Base-by-base conservation (phyloP, 1,140 invertebrate species). In the Drosophila obscura region DNA sequence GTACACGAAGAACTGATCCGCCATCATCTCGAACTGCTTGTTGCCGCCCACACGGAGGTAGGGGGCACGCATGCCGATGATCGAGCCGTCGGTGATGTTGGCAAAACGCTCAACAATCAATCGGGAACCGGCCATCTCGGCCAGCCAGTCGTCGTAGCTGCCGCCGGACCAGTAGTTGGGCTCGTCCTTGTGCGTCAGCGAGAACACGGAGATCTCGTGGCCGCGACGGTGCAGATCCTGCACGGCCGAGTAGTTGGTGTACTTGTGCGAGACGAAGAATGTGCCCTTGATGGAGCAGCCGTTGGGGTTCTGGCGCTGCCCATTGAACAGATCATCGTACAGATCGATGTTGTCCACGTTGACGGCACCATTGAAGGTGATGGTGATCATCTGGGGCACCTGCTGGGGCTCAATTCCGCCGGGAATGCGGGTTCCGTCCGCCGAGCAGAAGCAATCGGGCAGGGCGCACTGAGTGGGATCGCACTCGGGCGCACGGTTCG, bases 191-290 rank as follows among this genome's bases (percentile, higher is more conserved):
- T 97, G 96, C 0, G 97, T 99, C 28, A 99, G 93, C 4, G 97
- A 99, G 93, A 98, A 98, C 1, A 98, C 95, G 0, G 96, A 95
- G 77, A 99, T 98, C 93, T 99, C 98, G 90, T 99, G 97, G 35
- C 98, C 98, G 75, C 95, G 95, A 59, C 97, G 94, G 89, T 98
- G 97, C 53, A 99, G 94, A 92, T 98, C 97, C 92, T 97, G 97
- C 1, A 98, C 95, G 5, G 97, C 96, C 8, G 97, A 97, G 90
- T 99, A 99, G 92, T 99, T 98, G 51, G 97, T 97, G 92, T 98
- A 99, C 90, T 98, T 98, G 94, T 99, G 97, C 0, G 97, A 98
- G 0, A 98, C 96, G 92, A 99, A 99, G 94, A 98, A 98, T 5
- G 97, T 99, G 68, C 96, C 96, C 73, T 95, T 95, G 90, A 98